Evolutionary conservation across 2,113 vertebrate genomes (phyloP).

Genomic region (Neolamprologus toae): DNA sequence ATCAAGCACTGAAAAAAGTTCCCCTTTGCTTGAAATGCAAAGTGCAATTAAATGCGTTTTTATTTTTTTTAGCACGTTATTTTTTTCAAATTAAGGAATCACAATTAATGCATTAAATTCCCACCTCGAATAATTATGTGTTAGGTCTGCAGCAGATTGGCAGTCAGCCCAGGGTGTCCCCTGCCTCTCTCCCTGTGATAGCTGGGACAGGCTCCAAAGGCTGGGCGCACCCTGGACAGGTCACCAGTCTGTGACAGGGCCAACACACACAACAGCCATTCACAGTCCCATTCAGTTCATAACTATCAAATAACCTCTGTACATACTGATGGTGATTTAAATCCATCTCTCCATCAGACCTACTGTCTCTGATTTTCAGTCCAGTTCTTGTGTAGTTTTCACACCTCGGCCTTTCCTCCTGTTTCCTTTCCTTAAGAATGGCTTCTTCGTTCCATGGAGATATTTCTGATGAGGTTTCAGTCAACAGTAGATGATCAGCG

Average conservation of each 20-base stretch:
- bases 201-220: not conserved
- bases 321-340: not conserved
- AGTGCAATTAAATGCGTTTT: not conserved
- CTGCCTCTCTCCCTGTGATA: not conserved
- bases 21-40: not conserved
- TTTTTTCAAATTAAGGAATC: not conserved
- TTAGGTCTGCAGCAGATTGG: not conserved
- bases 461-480: not conserved
- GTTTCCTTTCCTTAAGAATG: not conserved
- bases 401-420: not conserved
- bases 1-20: not conserved
- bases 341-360: not conserved
- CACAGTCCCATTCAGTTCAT: not conserved
- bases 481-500: not conserved
- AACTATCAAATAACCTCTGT: not conserved
- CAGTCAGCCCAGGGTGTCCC: not conserved
- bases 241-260: not conserved
- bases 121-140: not conserved
- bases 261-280: not conserved
- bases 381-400: not conserved
- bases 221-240: not conserved
- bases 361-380: not conserved
- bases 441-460: not conserved
- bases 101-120: not conserved
- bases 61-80: accelerated